Evolutionary conservation across 2,888 invertebrate species (phyloP).

Genomic region (Craniophora ligustri): DNA sequence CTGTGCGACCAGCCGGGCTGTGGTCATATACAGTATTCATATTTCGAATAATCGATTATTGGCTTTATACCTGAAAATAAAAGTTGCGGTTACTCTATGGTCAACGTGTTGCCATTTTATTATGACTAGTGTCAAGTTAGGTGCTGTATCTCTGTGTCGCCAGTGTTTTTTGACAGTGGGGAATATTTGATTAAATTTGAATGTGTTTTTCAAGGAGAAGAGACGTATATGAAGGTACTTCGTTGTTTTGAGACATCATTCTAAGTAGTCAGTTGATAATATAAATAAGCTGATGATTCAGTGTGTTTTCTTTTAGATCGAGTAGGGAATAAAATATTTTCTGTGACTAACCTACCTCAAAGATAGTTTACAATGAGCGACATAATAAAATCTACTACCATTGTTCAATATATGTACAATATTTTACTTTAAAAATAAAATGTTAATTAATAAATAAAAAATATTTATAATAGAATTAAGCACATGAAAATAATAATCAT

Average conservation of each 20-base stretch:
- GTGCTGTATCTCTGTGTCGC: slow-evolving; percentile 2
- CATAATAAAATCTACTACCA: not conserved
- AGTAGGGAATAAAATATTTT: slow-evolving; percentile 24
- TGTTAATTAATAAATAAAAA: too few species aligned
- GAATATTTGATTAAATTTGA: slow-evolving; percentile 1
- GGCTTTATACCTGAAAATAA: not conserved
- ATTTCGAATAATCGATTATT: slow-evolving; percentile 15
- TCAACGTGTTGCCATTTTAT: slow-evolving; percentile 1
- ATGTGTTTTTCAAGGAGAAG: slow-evolving; percentile 2
- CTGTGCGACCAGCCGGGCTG: not conserved
- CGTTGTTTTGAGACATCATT: not conserved
- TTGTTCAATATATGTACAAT: not conserved
- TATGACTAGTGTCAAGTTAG: not conserved
- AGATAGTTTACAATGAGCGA: slow-evolving; percentile 5
- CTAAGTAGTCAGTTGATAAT: slow-evolving; percentile 9
- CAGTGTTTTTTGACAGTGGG: not conserved
- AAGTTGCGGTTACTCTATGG: not conserved
- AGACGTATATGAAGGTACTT: slow-evolving; percentile 2
- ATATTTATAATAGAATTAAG: too few species aligned
- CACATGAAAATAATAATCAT: too few species aligned
- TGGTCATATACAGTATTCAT: not conserved
- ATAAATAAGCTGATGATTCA: slow-evolving; percentile 38
- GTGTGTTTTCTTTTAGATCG: slow-evolving; percentile 35
- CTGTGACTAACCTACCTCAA: slow-evolving; percentile 36
- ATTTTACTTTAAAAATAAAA: too few species aligned